A percentile compares a stretch with the other conserved stretches of the same genome.
phyloP scores from a whole-genome alignment of 2,888 invertebrate species.

The Schrankia costaestrigalis region DNA sequence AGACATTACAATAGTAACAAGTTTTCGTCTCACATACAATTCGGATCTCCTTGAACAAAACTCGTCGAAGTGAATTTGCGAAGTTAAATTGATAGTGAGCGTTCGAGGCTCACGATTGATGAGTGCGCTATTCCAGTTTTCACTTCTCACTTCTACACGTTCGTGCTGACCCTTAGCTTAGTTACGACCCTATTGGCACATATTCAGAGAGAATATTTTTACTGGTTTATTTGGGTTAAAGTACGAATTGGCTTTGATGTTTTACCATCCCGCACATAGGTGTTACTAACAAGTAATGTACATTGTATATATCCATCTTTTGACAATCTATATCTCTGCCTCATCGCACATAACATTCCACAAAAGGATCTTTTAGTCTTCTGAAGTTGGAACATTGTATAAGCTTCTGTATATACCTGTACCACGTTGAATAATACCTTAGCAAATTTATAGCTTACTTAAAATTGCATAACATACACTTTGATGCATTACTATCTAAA shows the following conservation, averaged over 20 bases:
- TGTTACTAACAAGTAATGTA: too few relatives aligned
- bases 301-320: too few relatives aligned
- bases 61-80: constrained; percentile 36
- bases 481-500: too few relatives aligned
- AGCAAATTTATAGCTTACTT: too few relatives aligned
- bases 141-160: constrained; percentile 26
- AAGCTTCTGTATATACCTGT: too few relatives aligned
- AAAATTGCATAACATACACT: too few relatives aligned
- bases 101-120: constrained; percentile 40
- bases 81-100: constrained; percentile 54
- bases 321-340: too few relatives aligned
- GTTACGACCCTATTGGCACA: constrained; percentile 6
- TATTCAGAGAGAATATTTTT: constrained; percentile 5
- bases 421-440: too few relatives aligned
- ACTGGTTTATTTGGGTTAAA: constrained; percentile 1
- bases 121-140: constrained; percentile 36
- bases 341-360: too few relatives aligned
- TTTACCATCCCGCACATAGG: too few relatives aligned
- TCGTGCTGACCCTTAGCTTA: constrained; percentile 11
- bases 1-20: neutral
- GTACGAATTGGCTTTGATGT: neutral
- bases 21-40: constrained; percentile 8
- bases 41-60: constrained; percentile 21
- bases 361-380: too few relatives aligned
- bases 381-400: too few relatives aligned